Evolutionary conservation across 2,888 invertebrate genomes (phyloP), one percentile per base, ranked within the genome.

Genomic region (Agrochola litura): DNA sequence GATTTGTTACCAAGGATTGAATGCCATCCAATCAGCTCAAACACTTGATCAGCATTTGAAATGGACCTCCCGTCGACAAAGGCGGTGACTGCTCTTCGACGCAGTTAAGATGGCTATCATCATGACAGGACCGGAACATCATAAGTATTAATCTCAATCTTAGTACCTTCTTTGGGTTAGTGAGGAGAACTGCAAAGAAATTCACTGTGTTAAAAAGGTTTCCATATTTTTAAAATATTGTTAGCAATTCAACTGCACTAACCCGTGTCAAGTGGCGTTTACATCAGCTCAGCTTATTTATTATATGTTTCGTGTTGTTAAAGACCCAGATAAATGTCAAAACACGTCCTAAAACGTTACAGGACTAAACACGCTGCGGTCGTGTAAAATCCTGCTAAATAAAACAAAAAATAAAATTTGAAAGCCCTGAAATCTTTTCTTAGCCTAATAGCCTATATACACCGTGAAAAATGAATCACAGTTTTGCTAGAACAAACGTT

Each of bases 131-230:
- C 6, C 19, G 30, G 30, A 70, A 41, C 22, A 3, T 19, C 16
- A 30, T 43, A 25, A 49, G 25, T 56, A 56, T 22, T 41, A 25
- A 9, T 19, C 5, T 49, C 12, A 19, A 41, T 25, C 30, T 46
- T 41, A 67, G 41, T 22, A 58, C 6, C 9, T 67, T 67, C 12
- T 37, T 25, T 68, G 22, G 0, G 37, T 63, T 41, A 56, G 37
- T 56, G 41, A 41, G 49, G 22, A 22, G 6, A 78, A 58, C 78
- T 78, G 78, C 3, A 80, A 77, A 68, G 8, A 16, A 77, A 49
- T 58, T 49, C 6, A 30, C 8, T 60, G 8, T 30, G 60, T 60
- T 4, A 30, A 30, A 30, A 16, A 30, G 4, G 16, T 58, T 14
- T 25, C 16, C 58, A 25, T 58, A 58, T 2, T 58, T 58, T 58